Conservation (phyloP, 2,888 invertebrate genomes). For the Morpho helenor region DNA sequence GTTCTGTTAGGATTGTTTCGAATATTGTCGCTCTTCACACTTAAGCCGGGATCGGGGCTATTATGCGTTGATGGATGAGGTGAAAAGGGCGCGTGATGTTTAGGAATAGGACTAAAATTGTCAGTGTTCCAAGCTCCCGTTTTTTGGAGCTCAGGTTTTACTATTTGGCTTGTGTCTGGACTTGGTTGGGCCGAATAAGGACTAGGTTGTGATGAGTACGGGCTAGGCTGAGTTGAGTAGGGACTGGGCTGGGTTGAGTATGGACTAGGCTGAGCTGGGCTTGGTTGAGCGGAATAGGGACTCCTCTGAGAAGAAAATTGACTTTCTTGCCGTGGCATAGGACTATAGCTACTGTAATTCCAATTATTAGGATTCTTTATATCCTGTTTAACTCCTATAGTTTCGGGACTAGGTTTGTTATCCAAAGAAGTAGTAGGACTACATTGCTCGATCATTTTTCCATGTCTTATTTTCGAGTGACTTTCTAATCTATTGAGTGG, state of each 20-base stretch:
- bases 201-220: slow-evolving; percentile 68
- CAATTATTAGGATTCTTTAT: slow-evolving; percentile 65
- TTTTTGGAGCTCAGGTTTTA: slow-evolving; percentile 63
- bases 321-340: slow-evolving; percentile 67
- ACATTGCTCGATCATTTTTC: slow-evolving; percentile 67
- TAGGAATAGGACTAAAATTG: slow-evolving; percentile 70
- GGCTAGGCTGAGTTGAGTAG: slow-evolving; percentile 70
- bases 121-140: slow-evolving; percentile 66
- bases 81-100: slow-evolving; percentile 68
- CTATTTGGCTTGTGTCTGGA: slow-evolving; percentile 71
- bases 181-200: slow-evolving; percentile 72
- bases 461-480: slow-evolving; percentile 60
- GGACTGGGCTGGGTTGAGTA: slow-evolving; percentile 70
- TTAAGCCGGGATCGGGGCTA: slow-evolving; percentile 63
- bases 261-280: slow-evolving; percentile 72
- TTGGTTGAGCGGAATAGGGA: slow-evolving; percentile 71
- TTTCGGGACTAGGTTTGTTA: slow-evolving; percentile 69
- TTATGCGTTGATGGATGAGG: slow-evolving; percentile 67
- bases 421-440: slow-evolving; percentile 71
- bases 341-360: slow-evolving; percentile 68
- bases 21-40: slow-evolving; percentile 52
- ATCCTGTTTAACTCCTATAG: slow-evolving; percentile 51
- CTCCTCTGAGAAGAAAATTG: slow-evolving; percentile 70
- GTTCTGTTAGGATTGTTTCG: slow-evolving; percentile 57
- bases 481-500: slow-evolving; percentile 65